Conservation (phyloP, 1,140 invertebrate species). For the Atta texana region DNA sequence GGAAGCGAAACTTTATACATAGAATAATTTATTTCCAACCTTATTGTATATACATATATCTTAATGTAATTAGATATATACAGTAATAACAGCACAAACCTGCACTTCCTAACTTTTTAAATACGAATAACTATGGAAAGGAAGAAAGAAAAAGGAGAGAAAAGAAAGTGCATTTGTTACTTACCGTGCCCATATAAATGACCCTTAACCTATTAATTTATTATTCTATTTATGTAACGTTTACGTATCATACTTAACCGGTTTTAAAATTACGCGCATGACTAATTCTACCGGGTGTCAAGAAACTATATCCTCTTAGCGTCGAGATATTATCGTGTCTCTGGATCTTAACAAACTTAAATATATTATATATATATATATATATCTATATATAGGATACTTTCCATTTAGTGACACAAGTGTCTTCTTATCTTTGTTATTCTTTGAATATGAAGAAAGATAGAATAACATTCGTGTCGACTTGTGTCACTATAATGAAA, state of each 20-base stretch:
- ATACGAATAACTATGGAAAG: neutral
- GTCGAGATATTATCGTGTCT: too few species aligned
- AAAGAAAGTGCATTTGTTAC: neutral
- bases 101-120: neutral
- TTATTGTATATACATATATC: neutral
- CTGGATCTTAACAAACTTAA: neutral
- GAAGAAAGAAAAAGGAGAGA: neutral
- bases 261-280: conserved; percentile 7
- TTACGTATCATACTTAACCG: neutral
- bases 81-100: neutral
- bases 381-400: neutral
- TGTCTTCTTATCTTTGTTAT: too few species aligned
- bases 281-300: neutral
- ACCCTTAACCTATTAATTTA: conserved; percentile 53
- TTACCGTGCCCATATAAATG: neutral
- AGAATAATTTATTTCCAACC: conserved; percentile 30
- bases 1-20: neutral
- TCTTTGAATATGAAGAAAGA: too few species aligned
- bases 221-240: conserved; percentile 49
- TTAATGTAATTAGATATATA: conserved; percentile 18
- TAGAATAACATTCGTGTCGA: too few species aligned
- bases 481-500: too few species aligned
- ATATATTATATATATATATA: too few species aligned
- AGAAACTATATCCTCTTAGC: neutral
- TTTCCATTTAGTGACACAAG: too few species aligned